phyloP scores from a whole-genome alignment of 1,140 invertebrate genomes.

The Pseudomyrmex pallidus region DNA sequence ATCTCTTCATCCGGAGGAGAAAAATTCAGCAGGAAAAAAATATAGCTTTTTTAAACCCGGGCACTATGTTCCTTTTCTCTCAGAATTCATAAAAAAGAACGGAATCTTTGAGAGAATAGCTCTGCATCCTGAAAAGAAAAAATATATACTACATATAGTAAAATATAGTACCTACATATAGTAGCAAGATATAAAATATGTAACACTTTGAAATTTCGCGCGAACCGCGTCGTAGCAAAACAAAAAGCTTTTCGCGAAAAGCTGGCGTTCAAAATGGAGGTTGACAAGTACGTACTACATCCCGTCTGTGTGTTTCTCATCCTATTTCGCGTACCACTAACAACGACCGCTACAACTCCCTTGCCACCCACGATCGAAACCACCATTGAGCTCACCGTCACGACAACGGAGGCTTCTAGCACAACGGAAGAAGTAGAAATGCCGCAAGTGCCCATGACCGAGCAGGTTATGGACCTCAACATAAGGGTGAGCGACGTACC shows the following conservation, averaged over 20 bases:
- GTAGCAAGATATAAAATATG: background rate
- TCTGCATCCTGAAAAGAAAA: background rate
- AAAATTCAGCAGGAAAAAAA: constrained; percentile 18
- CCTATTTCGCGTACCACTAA: background rate
- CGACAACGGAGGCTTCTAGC: too few relatives aligned
- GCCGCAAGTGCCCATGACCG: constrained; percentile 59
- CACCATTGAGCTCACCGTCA: background rate
- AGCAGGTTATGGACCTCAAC: constrained; percentile 75
- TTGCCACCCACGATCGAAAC: constrained; percentile 4
- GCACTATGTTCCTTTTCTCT: background rate
- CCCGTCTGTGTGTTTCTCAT: background rate
- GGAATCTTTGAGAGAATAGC: background rate
- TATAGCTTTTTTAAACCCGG: constrained; percentile 14
- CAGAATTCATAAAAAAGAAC: background rate
- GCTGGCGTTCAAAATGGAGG: constrained; percentile 33
- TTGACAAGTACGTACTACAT: background rate
- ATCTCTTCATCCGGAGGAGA: background rate
- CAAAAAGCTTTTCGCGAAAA: constrained; percentile 11
- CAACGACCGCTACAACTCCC: background rate
- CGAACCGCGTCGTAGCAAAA: background rate
- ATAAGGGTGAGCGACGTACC: constrained; percentile 70
- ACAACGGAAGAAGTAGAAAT: constrained; percentile 21
- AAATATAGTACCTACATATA: background rate
- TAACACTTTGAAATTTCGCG: background rate
- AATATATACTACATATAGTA: background rate